phyloP scores from a whole-genome alignment of 2,888 invertebrate genomes.

The Sceliomorpha sp. region DNA sequence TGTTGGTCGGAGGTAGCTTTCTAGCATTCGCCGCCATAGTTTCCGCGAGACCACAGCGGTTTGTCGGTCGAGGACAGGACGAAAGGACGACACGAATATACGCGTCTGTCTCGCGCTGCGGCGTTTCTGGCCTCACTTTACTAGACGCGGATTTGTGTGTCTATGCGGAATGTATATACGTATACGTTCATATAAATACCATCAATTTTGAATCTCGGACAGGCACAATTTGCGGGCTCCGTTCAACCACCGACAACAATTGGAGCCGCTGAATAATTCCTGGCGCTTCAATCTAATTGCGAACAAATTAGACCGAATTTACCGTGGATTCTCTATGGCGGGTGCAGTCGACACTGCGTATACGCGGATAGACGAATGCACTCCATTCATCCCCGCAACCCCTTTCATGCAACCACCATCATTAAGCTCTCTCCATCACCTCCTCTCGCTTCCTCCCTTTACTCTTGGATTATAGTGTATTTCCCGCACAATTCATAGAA shows the following conservation, averaged over 20 bases:
- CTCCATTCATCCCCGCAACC: slow-evolving; percentile 44
- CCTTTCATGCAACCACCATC: slow-evolving; percentile 39
- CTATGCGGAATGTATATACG: slow-evolving; percentile 23
- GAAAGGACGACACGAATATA: slow-evolving; percentile 37
- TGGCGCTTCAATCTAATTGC: slow-evolving; percentile 77
- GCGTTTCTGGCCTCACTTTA: slow-evolving; percentile 31
- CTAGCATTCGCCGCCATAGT: slow-evolving; percentile 66
- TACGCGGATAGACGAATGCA: slow-evolving; percentile 48
- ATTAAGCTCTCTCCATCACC: slow-evolving; percentile 35
- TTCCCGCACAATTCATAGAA: slow-evolving; percentile 16
- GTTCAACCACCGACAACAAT: slow-evolving; percentile 77
- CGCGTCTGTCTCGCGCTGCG: slow-evolving; percentile 16
- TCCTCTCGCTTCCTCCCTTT: slow-evolving; percentile 17
- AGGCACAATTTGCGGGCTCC: slow-evolving; percentile 68
- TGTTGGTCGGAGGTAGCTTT: slow-evolving; percentile 70
- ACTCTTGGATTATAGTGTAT: slow-evolving; percentile 21
- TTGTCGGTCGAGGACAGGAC: slow-evolving; percentile 41
- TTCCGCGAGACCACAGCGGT: slow-evolving; percentile 59
- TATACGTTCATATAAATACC: slow-evolving; percentile 70
- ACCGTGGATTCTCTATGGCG: slow-evolving; percentile 55
- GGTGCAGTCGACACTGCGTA: slow-evolving; percentile 49
- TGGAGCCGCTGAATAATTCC: slow-evolving; percentile 77
- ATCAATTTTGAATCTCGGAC: slow-evolving; percentile 72
- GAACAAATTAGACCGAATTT: slow-evolving; percentile 78
- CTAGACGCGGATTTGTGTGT: slow-evolving; percentile 17